phyloP scores from a whole-genome alignment of 2,797 vertebrate genomes.

The Gallinago solitaria region DNA sequence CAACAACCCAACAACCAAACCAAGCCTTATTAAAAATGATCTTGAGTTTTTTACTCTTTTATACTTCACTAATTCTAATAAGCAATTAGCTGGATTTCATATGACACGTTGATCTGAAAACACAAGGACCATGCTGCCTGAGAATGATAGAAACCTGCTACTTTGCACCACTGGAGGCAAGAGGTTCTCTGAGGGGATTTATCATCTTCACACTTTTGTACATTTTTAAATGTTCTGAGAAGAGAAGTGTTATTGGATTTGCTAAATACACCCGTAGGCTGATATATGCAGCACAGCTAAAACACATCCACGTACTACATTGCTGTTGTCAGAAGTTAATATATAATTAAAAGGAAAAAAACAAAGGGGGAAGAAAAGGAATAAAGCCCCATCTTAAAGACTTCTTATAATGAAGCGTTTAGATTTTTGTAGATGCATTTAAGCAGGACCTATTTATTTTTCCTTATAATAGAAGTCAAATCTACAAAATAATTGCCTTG shows the following conservation, averaged over 20 bases:
- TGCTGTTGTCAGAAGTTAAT: not conserved
- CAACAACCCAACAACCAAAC: not conserved
- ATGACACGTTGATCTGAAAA: conserved; percentile 10
- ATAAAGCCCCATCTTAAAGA: not conserved
- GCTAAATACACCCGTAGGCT: conserved; percentile 7
- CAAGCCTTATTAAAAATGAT: not conserved
- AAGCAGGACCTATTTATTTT: not conserved
- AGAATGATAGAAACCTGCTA: not conserved
- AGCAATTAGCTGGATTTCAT: not conserved
- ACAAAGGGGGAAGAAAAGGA: not conserved
- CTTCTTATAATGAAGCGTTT: not conserved
- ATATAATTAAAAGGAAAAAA: not conserved
- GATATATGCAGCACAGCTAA: not conserved
- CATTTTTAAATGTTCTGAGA: conserved; percentile 43
- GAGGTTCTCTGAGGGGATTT: not conserved
- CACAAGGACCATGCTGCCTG: not conserved
- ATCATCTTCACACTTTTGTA: conserved; percentile 21
- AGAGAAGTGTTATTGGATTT: conserved; percentile 39
- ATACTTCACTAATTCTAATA: not conserved
- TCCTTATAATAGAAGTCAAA: not conserved
- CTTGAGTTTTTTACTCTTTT: not conserved
- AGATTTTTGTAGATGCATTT: not conserved
- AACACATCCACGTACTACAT: not conserved
- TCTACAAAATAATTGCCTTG: not conserved
- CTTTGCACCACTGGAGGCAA: not conserved